Base-by-base conservation (phyloP, 2,797 vertebrate genomes). In the Lutjanus campechanus region DNA sequence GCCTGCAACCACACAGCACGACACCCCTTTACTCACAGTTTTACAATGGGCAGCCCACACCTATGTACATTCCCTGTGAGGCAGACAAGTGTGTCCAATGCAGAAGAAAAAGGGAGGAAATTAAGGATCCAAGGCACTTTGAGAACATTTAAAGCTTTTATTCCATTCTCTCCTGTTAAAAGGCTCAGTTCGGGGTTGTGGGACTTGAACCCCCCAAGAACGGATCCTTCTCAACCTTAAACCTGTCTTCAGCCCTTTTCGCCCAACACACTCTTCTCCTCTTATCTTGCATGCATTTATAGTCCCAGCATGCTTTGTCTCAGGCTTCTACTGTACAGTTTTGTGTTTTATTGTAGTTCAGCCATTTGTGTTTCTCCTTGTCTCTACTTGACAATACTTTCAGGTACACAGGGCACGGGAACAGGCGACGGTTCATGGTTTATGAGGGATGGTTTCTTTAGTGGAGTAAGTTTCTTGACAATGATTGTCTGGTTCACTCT, bases 291-390 rank as follows among this genome's bases (percentile, higher is more conserved):
- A 92, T 95, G 94, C 92, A 10, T 87, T 76, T 89, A 72, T 87
- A 88, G 86, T 88, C 85, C 84, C 56, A 67, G 95, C 95, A 95
- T 95, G 95, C 92, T 86, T 77, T 25, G 90, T 94, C 90, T 92
- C 92, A 94, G 93, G 94, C 92, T 91, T 90, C 76, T 73, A 76
- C 77, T 90, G 89, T 91, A 87, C 84, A 88, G 88, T 83, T 93
- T 79, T 1, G 72, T 89, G 88, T 92, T 78, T 76, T 54, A 86
- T 63, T 62, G 53, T 91, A 88, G 90, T 88, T 81, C 83, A 83
- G 77, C 70, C 69, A 83, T 68, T 72, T 61, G 69, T 85, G 76
- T 83, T 83, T 69, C 54, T 81, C 65, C 89, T 84, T n/a, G 85
- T 84, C 81, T 86, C 76, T 77, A 88, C 82, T 86, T 77, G 85